A percentile compares a stretch with the other conserved stretches of the same genome.
phyloP scores from a whole-genome alignment of 2,113 vertebrate genomes.

The Chlamydotis undulata region DNA sequence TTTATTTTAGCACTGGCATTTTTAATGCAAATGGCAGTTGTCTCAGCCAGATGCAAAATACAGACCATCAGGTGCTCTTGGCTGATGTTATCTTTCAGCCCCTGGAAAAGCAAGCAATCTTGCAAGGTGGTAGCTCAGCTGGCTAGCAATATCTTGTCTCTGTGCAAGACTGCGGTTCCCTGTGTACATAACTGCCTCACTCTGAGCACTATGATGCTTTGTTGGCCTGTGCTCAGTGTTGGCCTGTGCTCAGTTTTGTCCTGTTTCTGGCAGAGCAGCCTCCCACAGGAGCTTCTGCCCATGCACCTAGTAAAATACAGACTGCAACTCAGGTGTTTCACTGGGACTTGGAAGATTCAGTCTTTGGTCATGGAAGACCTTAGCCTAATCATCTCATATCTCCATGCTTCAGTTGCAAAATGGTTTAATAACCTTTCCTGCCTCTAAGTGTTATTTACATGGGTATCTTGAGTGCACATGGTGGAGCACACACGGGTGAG shows the following conservation, averaged over 20 bases:
- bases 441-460: background rate
- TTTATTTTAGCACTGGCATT: background rate
- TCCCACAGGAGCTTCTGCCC: background rate
- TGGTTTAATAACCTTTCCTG: background rate
- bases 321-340: background rate
- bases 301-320: background rate
- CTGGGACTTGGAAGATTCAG: background rate
- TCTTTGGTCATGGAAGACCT: background rate
- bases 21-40: background rate
- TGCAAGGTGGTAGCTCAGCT: background rate
- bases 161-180: background rate
- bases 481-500: background rate
- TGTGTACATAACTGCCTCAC: rapidly evolving
- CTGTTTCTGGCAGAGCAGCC: background rate
- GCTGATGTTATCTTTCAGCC: background rate
- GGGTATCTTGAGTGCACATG: background rate
- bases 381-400: background rate
- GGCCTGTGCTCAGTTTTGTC: background rate
- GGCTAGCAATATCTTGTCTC: background rate
- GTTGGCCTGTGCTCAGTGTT: background rate
- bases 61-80: background rate
- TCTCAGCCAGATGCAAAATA: background rate
- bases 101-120: background rate
- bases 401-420: background rate
- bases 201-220: rapidly evolving